A percentile compares a stretch with the other conserved stretches of the same genome.
Evolutionary conservation across 2,888 invertebrate species (phyloP).

Genomic region (Prosapia bicincta): DNA sequence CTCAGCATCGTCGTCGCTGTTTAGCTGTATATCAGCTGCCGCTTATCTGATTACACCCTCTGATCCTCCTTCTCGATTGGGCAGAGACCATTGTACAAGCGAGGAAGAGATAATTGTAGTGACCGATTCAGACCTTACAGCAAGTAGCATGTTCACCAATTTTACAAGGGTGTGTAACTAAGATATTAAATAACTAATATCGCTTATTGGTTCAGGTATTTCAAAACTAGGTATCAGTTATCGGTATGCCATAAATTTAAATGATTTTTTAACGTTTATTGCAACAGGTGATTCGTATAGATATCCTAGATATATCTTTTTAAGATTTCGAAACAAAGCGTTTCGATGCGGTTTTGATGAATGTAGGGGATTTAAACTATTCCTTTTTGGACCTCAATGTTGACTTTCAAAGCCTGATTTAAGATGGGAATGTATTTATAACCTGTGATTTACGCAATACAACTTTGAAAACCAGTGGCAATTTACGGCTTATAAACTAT

Average conservation of each 20-base stretch:
- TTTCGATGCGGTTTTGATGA: slow-evolving; percentile 1
- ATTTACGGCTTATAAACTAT: slow-evolving; percentile 10
- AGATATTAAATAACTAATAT: no score
- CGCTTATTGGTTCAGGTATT: no score
- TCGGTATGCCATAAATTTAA: no score
- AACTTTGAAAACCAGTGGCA: background rate
- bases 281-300: no score
- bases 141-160: background rate
- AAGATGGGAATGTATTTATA: slow-evolving; percentile 4
- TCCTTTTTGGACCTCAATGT: slow-evolving; percentile 1
- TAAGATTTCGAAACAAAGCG: no score
- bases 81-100: background rate
- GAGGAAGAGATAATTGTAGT: background rate
- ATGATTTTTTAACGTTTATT: no score
- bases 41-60: background rate
- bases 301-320: no score
- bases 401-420: slow-evolving; percentile 1
- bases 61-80: background rate
- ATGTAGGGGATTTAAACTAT: slow-evolving; percentile 1
- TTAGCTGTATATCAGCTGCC: background rate
- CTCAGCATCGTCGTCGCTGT: background rate
- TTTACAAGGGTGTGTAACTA: no score
- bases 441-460: slow-evolving; percentile 4
- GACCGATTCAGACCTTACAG: background rate
- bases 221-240: no score